Percentiles rank a stretch among this genome's conserved stretches.
phyloP scores from a whole-genome alignment of 2,113 vertebrate genomes.

The Ptyas mucosa region DNA sequence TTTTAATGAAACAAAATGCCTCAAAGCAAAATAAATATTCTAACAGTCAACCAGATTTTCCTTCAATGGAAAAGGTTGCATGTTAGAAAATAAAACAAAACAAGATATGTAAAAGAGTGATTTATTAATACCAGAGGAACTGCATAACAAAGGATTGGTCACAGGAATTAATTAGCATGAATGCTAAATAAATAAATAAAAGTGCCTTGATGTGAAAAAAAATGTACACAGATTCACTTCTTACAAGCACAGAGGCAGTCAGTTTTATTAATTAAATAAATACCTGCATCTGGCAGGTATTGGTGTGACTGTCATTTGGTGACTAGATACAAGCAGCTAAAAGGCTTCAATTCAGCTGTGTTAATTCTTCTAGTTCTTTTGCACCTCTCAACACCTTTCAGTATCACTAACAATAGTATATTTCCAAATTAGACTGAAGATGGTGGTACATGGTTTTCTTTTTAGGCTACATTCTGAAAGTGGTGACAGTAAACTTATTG shows the following conservation, averaged over 20 bases:
- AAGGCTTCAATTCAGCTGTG: background rate
- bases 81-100: background rate
- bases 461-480: background rate
- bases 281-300: background rate
- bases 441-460: background rate
- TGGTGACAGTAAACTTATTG: background rate
- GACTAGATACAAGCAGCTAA: background rate
- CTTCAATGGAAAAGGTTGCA: background rate
- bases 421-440: background rate
- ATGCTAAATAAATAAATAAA: background rate
- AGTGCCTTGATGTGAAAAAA: background rate
- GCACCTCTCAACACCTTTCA: background rate
- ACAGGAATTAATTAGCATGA: background rate
- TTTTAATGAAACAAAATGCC: background rate
- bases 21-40: background rate
- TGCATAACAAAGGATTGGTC: background rate
- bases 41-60: background rate
- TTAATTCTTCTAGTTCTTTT: background rate
- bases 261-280: background rate
- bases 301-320: background rate
- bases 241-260: background rate
- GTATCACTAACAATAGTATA: background rate
- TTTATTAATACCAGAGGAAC: background rate
- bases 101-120: background rate
- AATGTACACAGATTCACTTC: background rate